phyloP scores from a whole-genome alignment of 2,797 vertebrate species.

The Sebastolobus altivelis region DNA sequence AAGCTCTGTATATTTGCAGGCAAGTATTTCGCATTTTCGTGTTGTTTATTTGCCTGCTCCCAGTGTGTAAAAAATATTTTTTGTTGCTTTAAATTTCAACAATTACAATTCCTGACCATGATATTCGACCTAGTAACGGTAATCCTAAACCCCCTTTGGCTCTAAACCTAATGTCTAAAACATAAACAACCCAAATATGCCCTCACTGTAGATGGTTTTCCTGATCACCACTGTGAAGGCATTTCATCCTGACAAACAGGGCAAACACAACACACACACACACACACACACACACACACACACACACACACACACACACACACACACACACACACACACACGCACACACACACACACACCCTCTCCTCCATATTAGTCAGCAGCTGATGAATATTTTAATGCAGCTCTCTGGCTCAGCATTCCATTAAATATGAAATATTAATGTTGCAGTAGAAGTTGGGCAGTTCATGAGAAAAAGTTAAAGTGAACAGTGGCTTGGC shows the following conservation, averaged over 20 bases:
- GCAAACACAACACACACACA: background rate
- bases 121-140: no score
- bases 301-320: background rate
- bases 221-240: background rate
- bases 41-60: no score
- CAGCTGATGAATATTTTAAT: slow-evolving; percentile 66
- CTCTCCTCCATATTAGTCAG: slow-evolving; percentile 33
- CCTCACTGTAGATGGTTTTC: slow-evolving; percentile 1
- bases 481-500: background rate
- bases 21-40: no score
- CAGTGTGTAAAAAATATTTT: no score
- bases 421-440: slow-evolving; percentile 63
- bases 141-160: no score
- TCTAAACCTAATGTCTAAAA: background rate
- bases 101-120: no score
- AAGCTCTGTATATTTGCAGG: no score
- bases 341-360: slow-evolving; percentile 4
- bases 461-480: slow-evolving; percentile 35
- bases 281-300: background rate
- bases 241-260: slow-evolving; percentile 7
- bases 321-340: background rate
- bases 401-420: slow-evolving; percentile 38
- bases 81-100: no score
- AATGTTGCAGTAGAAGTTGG: slow-evolving; percentile 41
- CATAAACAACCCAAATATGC: background rate